Conservation (phyloP, 2,888 invertebrate species). For the Campopleginae sp. region DNA sequence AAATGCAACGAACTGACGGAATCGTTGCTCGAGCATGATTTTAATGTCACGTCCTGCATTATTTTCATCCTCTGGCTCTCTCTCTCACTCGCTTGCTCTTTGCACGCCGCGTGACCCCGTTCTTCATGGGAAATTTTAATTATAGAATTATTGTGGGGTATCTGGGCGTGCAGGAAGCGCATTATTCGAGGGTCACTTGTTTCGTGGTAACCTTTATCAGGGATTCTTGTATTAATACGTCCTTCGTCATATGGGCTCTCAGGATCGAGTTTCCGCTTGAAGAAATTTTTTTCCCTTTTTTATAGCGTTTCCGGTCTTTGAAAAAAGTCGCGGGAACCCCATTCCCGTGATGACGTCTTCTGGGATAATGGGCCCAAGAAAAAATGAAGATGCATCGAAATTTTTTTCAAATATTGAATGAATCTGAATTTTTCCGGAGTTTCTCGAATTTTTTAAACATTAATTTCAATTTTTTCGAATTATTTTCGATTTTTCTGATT, state of each 20-base stretch:
- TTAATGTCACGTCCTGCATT: not conserved
- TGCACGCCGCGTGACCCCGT: constrained; percentile 43
- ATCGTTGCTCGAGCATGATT: not conserved
- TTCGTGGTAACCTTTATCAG: constrained; percentile 63
- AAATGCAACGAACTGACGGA: not conserved
- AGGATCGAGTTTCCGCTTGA: not conserved
- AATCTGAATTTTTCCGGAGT: no score
- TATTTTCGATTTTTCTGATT: no score
- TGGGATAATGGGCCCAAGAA: no score
- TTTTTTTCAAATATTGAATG: no score
- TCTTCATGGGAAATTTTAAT: constrained; percentile 50
- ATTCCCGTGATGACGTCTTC: no score
- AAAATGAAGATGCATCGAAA: no score
- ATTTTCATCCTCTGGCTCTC: constrained; percentile 1
- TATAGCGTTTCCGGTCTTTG: not conserved
- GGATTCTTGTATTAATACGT: constrained; percentile 25
- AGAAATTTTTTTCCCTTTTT: not conserved
- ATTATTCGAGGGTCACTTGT: constrained; percentile 66
- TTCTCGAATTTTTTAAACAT: no score
- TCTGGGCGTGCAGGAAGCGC: constrained; percentile 50
- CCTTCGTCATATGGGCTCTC: not conserved
- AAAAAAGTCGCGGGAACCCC: no score
- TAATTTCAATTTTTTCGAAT: no score
- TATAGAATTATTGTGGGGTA: constrained; percentile 63
- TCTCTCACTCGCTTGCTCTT: not conserved